Conservation (phyloP, 2,888 invertebrate species). For the Calliopum simillimum region DNA sequence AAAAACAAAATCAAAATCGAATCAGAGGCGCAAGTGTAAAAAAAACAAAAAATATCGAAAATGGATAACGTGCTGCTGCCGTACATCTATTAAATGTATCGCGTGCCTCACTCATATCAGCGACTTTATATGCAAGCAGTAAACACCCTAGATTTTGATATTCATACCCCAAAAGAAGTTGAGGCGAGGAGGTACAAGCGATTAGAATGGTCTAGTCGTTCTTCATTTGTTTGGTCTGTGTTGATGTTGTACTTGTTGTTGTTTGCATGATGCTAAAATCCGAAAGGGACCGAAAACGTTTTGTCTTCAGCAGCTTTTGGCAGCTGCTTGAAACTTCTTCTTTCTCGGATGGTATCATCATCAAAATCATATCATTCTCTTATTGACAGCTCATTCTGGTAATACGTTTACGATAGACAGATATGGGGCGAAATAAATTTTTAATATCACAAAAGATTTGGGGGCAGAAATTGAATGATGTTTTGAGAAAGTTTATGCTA, state of each 20-base stretch:
- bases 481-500: too few relatives aligned
- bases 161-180: conserved; percentile 17
- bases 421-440: background rate
- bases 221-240: background rate
- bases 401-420: too few relatives aligned
- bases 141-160: conserved; percentile 9
- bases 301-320: background rate
- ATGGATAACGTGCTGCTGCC: background rate
- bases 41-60: conserved; percentile 45
- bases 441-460: conserved; percentile 9
- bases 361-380: conserved; percentile 38
- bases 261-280: conserved; percentile 4
- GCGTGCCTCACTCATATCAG: conserved; percentile 42
- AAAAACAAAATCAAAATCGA: conserved; percentile 36
- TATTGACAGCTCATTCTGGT: background rate
- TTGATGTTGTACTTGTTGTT: background rate
- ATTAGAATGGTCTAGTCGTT: too few relatives aligned
- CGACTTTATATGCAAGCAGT: conserved; percentile 1
- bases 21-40: conserved; percentile 38
- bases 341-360: conserved; percentile 30
- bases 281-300: too few relatives aligned
- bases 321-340: background rate
- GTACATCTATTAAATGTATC: conserved; percentile 41
- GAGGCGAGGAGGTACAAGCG: too few relatives aligned
- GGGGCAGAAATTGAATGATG: too few relatives aligned